A percentile compares a stretch with the other conserved stretches of the same genome.
Evolutionary conservation across 2,888 invertebrate genomes (phyloP).

Genomic region (Drosophila anceps): DNA sequence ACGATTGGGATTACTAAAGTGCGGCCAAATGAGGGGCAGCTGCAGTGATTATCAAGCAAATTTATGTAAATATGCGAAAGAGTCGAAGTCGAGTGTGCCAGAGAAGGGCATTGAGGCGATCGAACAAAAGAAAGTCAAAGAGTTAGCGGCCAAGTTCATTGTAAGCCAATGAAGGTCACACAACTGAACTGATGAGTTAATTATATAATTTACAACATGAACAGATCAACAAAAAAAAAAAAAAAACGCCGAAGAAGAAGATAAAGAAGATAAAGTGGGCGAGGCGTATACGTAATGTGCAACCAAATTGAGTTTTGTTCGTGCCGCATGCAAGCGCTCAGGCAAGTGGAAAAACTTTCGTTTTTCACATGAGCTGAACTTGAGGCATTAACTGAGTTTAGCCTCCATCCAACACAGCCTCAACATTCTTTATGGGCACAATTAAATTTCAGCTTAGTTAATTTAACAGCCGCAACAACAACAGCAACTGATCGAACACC

Average conservation of each 20-base stretch:
- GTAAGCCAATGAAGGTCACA: conserved; percentile 58
- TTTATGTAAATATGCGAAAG: conserved; percentile 61
- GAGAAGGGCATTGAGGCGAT: conserved; percentile 19
- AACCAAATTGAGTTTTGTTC: conserved; percentile 37
- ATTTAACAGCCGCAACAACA: conserved; percentile 33
- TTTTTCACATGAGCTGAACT: conserved; percentile 45
- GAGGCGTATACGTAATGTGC: conserved; percentile 49
- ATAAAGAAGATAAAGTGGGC: not conserved
- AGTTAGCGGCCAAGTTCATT: conserved; percentile 72
- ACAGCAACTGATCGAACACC: conserved; percentile 22
- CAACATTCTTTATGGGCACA: conserved; percentile 77
- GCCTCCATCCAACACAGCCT: conserved; percentile 35
- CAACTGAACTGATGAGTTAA: conserved; percentile 17
- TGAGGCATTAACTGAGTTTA: conserved; percentile 6
- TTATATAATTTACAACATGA: conserved; percentile 41
- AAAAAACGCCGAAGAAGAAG: not conserved
- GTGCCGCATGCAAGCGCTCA: conserved; percentile 67
- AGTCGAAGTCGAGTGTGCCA: not conserved
- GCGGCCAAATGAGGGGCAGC: conserved; percentile 45
- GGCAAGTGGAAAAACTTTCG: conserved; percentile 62
- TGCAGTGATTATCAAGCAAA: conserved; percentile 57
- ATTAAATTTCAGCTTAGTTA: conserved; percentile 61
- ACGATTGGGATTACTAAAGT: conserved; percentile 32
- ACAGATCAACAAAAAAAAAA: not conserved
- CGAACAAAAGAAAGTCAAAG: conserved; percentile 66